phyloP scores from a whole-genome alignment of 1,140 invertebrate species.

The Drosophila pallidifrons region DNA sequence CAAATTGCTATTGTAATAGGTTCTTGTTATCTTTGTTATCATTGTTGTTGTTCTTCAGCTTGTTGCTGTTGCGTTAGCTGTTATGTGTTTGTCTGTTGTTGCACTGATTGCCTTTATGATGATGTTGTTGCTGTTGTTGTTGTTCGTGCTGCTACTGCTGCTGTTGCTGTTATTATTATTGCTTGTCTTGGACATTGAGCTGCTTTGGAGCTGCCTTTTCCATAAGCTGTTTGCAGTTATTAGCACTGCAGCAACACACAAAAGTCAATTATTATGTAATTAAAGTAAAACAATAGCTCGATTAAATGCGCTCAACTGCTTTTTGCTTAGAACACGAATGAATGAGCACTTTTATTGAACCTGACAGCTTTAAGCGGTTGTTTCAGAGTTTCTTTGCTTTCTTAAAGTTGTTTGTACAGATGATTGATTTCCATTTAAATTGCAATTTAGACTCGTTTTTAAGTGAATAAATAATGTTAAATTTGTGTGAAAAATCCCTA shows the following conservation, averaged over 20 bases:
- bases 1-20: conserved; percentile 49
- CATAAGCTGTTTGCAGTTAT: conserved; percentile 74
- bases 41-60: conserved; percentile 6
- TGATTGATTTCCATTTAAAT: neutral
- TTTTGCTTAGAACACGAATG: conserved; percentile 31
- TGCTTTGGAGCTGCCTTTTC: conserved; percentile 33
- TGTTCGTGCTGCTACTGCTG: conserved; percentile 8
- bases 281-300: conserved; percentile 77
- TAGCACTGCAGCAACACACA: conserved; percentile 42
- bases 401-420: neutral
- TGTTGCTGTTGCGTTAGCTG: conserved; percentile 10
- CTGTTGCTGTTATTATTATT: conserved; percentile 35
- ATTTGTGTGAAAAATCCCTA: neutral
- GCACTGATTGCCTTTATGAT: conserved; percentile 26
- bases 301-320: conserved; percentile 64
- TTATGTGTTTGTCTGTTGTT: conserved; percentile 28
- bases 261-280: conserved; percentile 80
- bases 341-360: conserved; percentile 12
- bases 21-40: conserved; percentile 13
- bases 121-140: conserved; percentile 33
- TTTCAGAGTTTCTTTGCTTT: neutral
- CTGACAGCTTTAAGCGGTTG: conserved; percentile 7
- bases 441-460: neutral
- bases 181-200: conserved; percentile 21
- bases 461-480: conserved; percentile 7